Percentiles rank a stretch among this genome's conserved stretches.
Conservation (phyloP, 1,140 invertebrate species). For the Hyles euphorbiae region DNA sequence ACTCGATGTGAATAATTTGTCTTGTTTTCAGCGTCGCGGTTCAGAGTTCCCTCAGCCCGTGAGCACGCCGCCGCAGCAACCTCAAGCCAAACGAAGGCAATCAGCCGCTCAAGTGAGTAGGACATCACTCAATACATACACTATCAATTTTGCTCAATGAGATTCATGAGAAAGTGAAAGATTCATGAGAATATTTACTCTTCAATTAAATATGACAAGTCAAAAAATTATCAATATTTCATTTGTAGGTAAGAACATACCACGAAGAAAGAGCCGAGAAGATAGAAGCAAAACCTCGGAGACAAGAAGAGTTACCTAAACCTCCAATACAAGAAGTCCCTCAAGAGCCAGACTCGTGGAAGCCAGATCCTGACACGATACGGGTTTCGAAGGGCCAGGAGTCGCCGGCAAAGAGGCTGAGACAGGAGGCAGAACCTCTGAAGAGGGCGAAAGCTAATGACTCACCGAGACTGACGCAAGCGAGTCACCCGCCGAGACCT, state of each 20-base stretch:
- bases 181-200: background rate
- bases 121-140: no score
- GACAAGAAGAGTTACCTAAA: conserved; percentile 39
- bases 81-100: conserved; percentile 53
- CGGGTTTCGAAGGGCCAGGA: conserved; percentile 53
- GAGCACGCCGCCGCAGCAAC: conserved; percentile 58
- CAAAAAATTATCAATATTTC: background rate
- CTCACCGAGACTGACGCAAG: conserved; percentile 54
- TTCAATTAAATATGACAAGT: no score
- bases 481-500: conserved; percentile 39
- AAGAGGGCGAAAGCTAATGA: conserved; percentile 64
- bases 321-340: conserved; percentile 27
- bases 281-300: conserved; percentile 33
- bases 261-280: conserved; percentile 53
- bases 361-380: conserved; percentile 62
- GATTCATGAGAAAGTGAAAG: no score
- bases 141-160: background rate
- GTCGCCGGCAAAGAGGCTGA: conserved; percentile 56
- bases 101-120: conserved; percentile 52
- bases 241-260: conserved; percentile 49
- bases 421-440: conserved; percentile 62
- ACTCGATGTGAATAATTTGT: background rate
- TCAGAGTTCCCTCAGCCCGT: conserved; percentile 66
- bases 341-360: conserved; percentile 35
- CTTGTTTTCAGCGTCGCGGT: conserved; percentile 48